These are phyloP conservation scores for Dendrocopos noguchii DNA, from an alignment of 2,113 vertebrate species.

Conservation along the genomic window DNA sequence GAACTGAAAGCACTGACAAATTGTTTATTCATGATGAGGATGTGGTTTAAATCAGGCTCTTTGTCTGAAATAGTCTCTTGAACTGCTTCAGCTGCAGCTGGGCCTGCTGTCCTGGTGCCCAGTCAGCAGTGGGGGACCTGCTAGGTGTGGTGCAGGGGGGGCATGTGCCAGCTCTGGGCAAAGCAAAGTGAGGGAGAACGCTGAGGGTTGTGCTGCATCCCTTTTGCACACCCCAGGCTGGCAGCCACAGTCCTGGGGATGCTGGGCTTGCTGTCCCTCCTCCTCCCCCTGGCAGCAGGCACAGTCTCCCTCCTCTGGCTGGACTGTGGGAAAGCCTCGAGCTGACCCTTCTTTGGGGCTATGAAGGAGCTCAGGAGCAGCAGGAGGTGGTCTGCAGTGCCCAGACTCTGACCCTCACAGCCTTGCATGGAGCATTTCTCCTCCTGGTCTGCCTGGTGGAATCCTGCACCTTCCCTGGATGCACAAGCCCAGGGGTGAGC, in stretches of 20 bases:
- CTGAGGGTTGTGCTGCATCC: neutral
- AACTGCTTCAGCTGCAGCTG: neutral
- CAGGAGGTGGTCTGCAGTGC: neutral
- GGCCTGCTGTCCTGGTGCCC: neutral
- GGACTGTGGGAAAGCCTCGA: neutral
- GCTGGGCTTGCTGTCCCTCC: rapidly evolving
- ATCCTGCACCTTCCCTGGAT: rapidly evolving
- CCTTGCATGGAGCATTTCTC: neutral
- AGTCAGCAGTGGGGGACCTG: rapidly evolving
- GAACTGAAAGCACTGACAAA: neutral
- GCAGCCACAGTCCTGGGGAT: neutral
- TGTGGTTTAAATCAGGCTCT: neutral
- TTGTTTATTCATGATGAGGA: neutral
- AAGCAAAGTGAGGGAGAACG: neutral
- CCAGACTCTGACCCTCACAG: rapidly evolving
- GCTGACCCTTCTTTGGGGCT: neutral
- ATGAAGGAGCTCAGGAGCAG: rapidly evolving
- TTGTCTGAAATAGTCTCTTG: neutral
- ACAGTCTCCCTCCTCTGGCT: neutral
- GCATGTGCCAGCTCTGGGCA: neutral
- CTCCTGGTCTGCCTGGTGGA: rapidly evolving
- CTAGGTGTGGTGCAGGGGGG: neutral
- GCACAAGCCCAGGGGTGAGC: neutral
- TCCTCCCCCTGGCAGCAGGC: neutral
- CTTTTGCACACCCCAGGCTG: neutral